phyloP scores from a whole-genome alignment of 1,140 invertebrate species.

The Pseudobourletiella spinata region DNA sequence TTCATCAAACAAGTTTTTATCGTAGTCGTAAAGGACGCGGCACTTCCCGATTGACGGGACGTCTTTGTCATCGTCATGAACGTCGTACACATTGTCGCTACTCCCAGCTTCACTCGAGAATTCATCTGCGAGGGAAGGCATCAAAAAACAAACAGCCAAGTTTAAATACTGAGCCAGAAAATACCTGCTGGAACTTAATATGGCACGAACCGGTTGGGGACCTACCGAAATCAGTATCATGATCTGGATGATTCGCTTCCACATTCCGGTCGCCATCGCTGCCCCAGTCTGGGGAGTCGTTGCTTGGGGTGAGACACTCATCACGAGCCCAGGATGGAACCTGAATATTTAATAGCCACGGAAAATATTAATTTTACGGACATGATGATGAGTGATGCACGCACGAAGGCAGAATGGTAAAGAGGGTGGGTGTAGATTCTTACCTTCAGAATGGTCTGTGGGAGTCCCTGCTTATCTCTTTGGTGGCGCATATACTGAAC shows the following conservation, averaged over 20 bases:
- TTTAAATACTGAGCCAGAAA: too few relatives aligned
- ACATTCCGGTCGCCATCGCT: slow-evolving; percentile 61
- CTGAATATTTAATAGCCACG: slow-evolving; percentile 41
- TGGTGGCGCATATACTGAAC: slow-evolving; percentile 75
- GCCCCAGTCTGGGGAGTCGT: slow-evolving; percentile 52
- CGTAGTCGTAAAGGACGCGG: slow-evolving; percentile 76
- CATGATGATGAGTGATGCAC: too few relatives aligned
- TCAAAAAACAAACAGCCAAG: too few relatives aligned
- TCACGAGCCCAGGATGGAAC: slow-evolving; percentile 68
- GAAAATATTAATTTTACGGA: too few relatives aligned
- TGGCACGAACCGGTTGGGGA: too few relatives aligned
- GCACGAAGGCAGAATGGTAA: too few relatives aligned
- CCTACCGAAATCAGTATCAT: slow-evolving; percentile 67
- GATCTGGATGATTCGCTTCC: slow-evolving; percentile 49
- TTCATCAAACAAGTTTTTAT: slow-evolving; percentile 79
- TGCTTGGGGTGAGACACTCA: slow-evolving; percentile 43
- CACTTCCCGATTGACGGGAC: slow-evolving; percentile 53
- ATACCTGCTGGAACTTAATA: too few relatives aligned
- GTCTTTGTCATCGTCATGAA: slow-evolving; percentile 39
- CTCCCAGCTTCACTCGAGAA: slow-evolving; percentile 59
- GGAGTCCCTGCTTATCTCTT: slow-evolving; percentile 78
- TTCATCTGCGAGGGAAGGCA: slow-evolving; percentile 56
- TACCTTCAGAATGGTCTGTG: slow-evolving; percentile 76
- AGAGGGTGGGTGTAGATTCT: slow-evolving; percentile 2
- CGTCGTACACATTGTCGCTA: slow-evolving; percentile 29